Evolutionary conservation across 2,113 vertebrate genomes (phyloP), one percentile per base, ranked within the genome.

Genomic region (Galbula dea): DNA sequence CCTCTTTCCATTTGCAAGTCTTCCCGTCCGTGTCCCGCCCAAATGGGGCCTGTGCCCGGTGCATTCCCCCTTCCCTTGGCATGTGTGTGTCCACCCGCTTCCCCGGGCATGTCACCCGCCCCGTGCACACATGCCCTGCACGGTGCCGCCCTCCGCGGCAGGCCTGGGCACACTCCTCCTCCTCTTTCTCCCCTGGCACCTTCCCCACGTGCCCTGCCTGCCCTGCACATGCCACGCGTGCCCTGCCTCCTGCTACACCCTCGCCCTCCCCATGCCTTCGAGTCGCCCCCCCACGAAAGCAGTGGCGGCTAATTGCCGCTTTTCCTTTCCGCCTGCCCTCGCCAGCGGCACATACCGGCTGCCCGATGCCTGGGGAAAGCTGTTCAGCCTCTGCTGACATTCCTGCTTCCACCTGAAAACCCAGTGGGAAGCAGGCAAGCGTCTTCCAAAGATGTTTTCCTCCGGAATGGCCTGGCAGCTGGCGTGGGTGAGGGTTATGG

Each of bases 301-400:
- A 46, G 59, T 83, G 54, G 49, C 83, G 1, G 34, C 83, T 21
- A 48, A 14, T 66, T 88, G 75, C 69, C 71, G 41, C 83, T 82
- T 62, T 91, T 87, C 75, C 93, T 83, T 89, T 67, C 93, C 48
- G 61, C 22, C 37, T 36, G 62, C 78, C 66, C 52, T 77, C 23
- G 10, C 81, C 5, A 17, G 34, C 13, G 30, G 78, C 45, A 19
- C 9, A 8, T 62, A 29, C 27, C 4, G 32, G 22, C 55, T 17
- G 9, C 9, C 58, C 4, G 7, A 1, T 63, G 68, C 61, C 62
- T 2, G 8, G 79, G 32, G 63, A 69, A 43, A 67, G 81, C 15
- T 1, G 3, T 22, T 14, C 29, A 45, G 62, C 51, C 23, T 14
- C 34, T 3, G 1, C 61, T 15, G 7, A 23, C 18, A 2, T 37